A percentile compares a stretch with the other conserved stretches of the same genome.
Conservation (phyloP, 1,140 invertebrate species). For the Anastrepha obliqua region DNA sequence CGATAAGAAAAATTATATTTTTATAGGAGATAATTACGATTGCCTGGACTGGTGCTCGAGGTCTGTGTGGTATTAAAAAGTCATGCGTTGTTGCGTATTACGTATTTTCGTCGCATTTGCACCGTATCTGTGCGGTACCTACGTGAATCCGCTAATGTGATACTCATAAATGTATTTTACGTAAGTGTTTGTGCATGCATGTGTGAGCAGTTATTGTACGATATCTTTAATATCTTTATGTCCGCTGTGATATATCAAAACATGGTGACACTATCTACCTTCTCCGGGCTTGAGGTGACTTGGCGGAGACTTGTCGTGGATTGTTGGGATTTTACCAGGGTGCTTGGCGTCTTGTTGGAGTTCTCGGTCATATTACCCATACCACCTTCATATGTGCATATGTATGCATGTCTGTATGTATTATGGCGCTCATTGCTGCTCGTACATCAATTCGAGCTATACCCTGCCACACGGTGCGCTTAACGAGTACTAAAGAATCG, state of each 20-base stretch:
- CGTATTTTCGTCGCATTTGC: slow-evolving; percentile 40
- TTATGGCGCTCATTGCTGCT: not conserved
- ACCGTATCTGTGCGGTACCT: slow-evolving; percentile 1
- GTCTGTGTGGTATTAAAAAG: slow-evolving; percentile 42
- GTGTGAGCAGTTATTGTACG: not conserved
- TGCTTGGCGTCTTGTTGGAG: slow-evolving; percentile 3
- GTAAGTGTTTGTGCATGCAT: not conserved
- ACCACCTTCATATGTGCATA: not conserved
- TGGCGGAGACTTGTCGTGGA: slow-evolving; percentile 29
- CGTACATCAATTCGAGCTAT: slow-evolving; percentile 1
- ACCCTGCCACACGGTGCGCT: slow-evolving; percentile 20
- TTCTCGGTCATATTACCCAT: not conserved
- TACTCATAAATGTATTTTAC: not conserved
- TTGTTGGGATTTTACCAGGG: slow-evolving; percentile 26
- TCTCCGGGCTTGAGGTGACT: slow-evolving; percentile 36
- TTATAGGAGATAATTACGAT: slow-evolving; percentile 48
- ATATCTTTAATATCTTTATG: slow-evolving; percentile 48
- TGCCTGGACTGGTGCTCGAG: slow-evolving; percentile 8
- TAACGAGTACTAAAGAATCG: slow-evolving; percentile 2
- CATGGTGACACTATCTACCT: slow-evolving; percentile 34
- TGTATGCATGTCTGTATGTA: not conserved
- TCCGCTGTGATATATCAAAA: slow-evolving; percentile 51
- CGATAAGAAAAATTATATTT: slow-evolving; percentile 24
- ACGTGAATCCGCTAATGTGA: slow-evolving; percentile 12
- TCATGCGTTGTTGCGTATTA: slow-evolving; percentile 39